Base-by-base conservation (phyloP, 2,113 vertebrate species). In the Plecturocebus donacophilus region DNA sequence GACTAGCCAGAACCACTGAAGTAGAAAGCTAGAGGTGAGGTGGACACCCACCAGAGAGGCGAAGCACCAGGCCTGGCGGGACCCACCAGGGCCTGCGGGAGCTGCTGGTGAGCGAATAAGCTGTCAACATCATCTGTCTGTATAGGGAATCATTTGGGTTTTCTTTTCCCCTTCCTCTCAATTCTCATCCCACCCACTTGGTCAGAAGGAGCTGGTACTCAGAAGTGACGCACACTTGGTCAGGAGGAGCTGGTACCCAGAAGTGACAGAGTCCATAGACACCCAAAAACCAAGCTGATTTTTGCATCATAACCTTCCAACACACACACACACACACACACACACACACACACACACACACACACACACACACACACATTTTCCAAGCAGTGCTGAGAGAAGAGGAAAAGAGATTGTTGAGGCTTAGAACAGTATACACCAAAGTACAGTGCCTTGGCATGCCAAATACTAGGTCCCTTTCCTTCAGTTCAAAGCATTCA, bases 331-430 rank as follows among this genome's bases (percentile, higher is more conserved):
- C 20, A 21, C 49, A 7, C 14, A 32, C 12, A 40, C 17, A 71
- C 21, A 64, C 52, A 81, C 25, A 77, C 17, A 17, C 86, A 64
- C 49, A 27, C 3, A 52, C 9, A 21, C 75, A 32, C 30, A 30
- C 54, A 64, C 20, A 23, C 23, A 54, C 21, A 68, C 6, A 52
- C 21, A 70, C 32, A 35, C 6, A 49, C 45, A 45, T 49, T 73
- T 87, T 71, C 66, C 77, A 82, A 82, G 68, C 27, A 94, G 54
- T 64, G 9, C 20, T 88, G 4, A 68, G 42, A 71, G 80, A 38
- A 17, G 45, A 58, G 25, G 27, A 64, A 30, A 68, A 68, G 32
- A 68, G 30, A 68, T 68, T 68, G 64, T 14, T 32, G 30, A 30
- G 64, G 12, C 32, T 68, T 32, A 68, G 64, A 68, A 68, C 5